These are phyloP conservation scores for Lanius collurio DNA, from an alignment of 2,113 vertebrate genomes.

Conservation along the genomic window DNA sequence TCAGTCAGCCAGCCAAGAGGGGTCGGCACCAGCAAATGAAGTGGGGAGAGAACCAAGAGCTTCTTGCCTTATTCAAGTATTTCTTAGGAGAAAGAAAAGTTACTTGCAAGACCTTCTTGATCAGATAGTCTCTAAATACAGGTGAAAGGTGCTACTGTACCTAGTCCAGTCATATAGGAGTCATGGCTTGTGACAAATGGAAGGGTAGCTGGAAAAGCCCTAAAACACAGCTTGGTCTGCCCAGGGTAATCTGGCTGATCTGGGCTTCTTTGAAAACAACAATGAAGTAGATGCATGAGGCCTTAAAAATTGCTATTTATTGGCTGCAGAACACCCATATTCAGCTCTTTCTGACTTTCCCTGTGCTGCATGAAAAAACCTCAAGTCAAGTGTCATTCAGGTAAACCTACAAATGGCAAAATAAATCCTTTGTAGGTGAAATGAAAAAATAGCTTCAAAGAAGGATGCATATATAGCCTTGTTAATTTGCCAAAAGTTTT, in stretches of 20 bases:
- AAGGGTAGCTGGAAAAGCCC: neutral
- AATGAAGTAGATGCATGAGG: neutral
- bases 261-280: neutral
- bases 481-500: slow-evolving; percentile 42
- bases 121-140: neutral
- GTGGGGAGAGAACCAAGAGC: neutral
- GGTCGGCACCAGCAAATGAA: neutral
- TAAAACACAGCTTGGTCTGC: neutral
- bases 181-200: neutral
- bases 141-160: neutral
- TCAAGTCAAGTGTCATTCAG: neutral
- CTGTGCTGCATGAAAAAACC: neutral
- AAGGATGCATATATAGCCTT: neutral
- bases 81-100: slow-evolving; percentile 15
- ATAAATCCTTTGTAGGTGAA: slow-evolving; percentile 17
- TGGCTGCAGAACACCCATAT: neutral
- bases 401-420: neutral
- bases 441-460: slow-evolving; percentile 1
- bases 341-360: neutral
- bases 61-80: neutral
- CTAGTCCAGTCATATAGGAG: neutral
- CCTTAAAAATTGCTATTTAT: neutral
- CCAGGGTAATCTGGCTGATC: neutral
- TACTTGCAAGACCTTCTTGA: neutral
- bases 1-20: neutral